Evolutionary conservation across 2,113 vertebrate genomes (phyloP).

Genomic region (Gobio gobio): DNA sequence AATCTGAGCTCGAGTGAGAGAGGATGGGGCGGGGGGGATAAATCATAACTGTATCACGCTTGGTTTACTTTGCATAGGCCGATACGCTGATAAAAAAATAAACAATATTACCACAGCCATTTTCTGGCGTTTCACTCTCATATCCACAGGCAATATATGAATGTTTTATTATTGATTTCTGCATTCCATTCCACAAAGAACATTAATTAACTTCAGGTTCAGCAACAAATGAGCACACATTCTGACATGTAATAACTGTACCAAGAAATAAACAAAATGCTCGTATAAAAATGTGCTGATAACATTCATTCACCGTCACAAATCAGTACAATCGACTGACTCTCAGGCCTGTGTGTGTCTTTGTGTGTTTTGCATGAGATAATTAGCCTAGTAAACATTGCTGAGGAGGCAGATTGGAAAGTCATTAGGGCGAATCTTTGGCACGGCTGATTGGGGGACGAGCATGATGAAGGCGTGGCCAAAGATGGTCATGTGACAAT

Average conservation of each 20-base stretch:
- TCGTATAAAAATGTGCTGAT: background rate
- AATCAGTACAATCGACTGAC: background rate
- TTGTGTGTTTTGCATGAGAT: background rate
- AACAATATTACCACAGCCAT: background rate
- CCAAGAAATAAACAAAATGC: background rate
- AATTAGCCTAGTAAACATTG: constrained; percentile 22
- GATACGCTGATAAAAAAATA: background rate
- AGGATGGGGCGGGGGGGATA: background rate
- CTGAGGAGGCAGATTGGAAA: constrained; percentile 18
- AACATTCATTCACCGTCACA: background rate
- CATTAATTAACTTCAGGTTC: constrained; percentile 12
- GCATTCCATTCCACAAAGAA: background rate
- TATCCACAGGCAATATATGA: background rate
- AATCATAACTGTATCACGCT: background rate
- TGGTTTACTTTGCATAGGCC: background rate
- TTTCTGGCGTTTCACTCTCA: background rate
- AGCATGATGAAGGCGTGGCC: background rate
- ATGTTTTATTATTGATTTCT: constrained; percentile 20
- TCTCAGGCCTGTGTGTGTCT: background rate
- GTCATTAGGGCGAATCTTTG: background rate
- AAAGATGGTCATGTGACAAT: background rate
- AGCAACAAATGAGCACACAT: background rate
- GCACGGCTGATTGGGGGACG: background rate
- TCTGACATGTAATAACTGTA: background rate
- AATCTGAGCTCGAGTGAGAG: background rate